phyloP scores from a whole-genome alignment of 2,888 invertebrate genomes.

The Nymphalis c-album region DNA sequence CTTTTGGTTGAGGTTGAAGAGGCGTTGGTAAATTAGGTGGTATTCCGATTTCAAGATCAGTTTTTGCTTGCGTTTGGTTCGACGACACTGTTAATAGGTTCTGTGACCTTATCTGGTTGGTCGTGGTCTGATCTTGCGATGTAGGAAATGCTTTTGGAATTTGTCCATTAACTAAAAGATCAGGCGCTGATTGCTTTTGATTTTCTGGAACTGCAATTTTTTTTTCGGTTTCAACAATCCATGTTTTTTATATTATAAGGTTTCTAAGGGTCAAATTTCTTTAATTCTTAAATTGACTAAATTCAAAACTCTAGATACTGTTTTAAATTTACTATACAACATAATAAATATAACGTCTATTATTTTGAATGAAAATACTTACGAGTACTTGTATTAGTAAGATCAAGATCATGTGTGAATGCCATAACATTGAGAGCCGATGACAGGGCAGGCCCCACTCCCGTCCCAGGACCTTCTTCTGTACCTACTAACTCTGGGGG shows the following conservation, averaged over 20 bases:
- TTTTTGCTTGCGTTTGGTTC: conserved; percentile 14
- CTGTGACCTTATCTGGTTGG: conserved; percentile 15
- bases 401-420: conserved; percentile 88
- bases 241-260: neutral
- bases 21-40: conserved; percentile 27
- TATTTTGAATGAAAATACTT: conserved; percentile 10
- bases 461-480: conserved; percentile 51
- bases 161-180: conserved; percentile 66
- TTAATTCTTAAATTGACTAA: too few species aligned
- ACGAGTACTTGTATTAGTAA: conserved; percentile 59
- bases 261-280: too few species aligned
- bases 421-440: conserved; percentile 92
- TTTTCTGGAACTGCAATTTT: conserved; percentile 46
- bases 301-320: too few species aligned
- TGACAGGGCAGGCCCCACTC: conserved; percentile 83
- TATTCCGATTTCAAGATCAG: conserved; percentile 38
- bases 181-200: conserved; percentile 64
- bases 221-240: neutral
- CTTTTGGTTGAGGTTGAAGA: conserved; percentile 1
- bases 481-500: conserved; percentile 68
- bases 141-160: conserved; percentile 29
- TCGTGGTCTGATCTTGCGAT: conserved; percentile 46
- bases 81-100: conserved; percentile 7
- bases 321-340: too few species aligned
- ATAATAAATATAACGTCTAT: too few species aligned